A percentile compares a stretch with the other conserved stretches of the same genome.
These are phyloP conservation scores for Orthosia gracilis DNA, from an alignment of 2,888 invertebrate genomes.

Conservation along the genomic window DNA sequence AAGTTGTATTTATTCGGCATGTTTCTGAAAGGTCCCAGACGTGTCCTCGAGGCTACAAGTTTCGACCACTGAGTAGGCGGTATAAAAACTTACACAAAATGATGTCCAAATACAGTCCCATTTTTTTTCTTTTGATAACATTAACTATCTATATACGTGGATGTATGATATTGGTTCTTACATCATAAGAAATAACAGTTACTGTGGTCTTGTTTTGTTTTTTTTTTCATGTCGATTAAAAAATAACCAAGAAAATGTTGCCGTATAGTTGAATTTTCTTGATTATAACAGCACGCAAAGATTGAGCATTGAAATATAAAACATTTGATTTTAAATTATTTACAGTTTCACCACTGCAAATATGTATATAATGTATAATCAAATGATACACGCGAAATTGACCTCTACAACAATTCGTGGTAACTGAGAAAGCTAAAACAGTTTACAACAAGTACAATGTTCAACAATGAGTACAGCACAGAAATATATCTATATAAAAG, in stretches of 20 bases:
- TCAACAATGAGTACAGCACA: not conserved
- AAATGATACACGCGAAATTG: not conserved
- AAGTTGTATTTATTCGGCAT: conserved; percentile 29
- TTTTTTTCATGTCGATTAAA: not conserved
- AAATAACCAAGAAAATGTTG: not conserved
- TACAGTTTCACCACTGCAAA: too few species aligned
- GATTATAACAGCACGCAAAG: not conserved
- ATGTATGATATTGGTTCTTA: conserved; percentile 10
- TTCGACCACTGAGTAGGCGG: conserved; percentile 27
- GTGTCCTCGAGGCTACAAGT: conserved; percentile 29
- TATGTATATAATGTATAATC: too few species aligned
- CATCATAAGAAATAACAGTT: not conserved
- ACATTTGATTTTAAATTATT: too few species aligned
- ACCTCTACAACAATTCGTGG: not conserved
- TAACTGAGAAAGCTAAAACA: not conserved
- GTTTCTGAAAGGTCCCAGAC: conserved; percentile 19
- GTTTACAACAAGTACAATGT: not conserved
- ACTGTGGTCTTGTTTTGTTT: not conserved
- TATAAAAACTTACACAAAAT: conserved; percentile 43
- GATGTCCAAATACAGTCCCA: conserved; percentile 27
- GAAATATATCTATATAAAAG: conserved; percentile 21
- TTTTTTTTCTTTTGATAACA: conserved; percentile 39
- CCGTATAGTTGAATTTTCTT: not conserved
- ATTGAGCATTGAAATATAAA: too few species aligned
- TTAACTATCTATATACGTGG: conserved; percentile 13